Evolutionary conservation across 2,113 vertebrate genomes (phyloP).

Genomic region (Tachysurus vachellii): DNA sequence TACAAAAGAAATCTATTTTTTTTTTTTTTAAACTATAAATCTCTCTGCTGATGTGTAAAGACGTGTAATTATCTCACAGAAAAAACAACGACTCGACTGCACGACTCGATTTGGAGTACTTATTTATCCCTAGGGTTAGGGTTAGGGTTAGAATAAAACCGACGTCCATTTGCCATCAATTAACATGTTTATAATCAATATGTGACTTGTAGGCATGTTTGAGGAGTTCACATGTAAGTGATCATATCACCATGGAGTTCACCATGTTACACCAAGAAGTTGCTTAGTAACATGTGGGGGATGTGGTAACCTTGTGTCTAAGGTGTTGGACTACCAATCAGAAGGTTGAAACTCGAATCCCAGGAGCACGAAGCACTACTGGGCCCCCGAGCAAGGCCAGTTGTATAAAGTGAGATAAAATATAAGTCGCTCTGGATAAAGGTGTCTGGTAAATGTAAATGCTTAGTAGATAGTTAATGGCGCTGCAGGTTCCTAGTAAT

Average conservation of each 20-base stretch:
- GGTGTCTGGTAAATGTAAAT: too few relatives aligned
- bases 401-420: too few relatives aligned
- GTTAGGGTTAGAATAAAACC: too few relatives aligned
- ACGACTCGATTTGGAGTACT: not conserved
- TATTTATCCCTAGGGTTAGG: too few relatives aligned
- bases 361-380: not conserved
- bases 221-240: not conserved
- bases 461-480: too few relatives aligned
- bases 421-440: too few relatives aligned
- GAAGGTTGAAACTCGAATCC: not conserved
- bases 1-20: slow-evolving; percentile 60
- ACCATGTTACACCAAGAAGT: not conserved
- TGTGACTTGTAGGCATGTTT: not conserved
- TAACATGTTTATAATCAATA: not conserved
- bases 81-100: not conserved
- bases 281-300: too few relatives aligned
- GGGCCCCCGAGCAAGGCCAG: too few relatives aligned
- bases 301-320: too few relatives aligned
- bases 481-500: not conserved
- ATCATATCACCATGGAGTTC: too few relatives aligned
- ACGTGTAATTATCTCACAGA: not conserved
- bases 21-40: slow-evolving; percentile 40
- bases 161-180: not conserved
- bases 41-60: not conserved
- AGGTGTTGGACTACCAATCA: too few relatives aligned